These are phyloP conservation scores for Antitype chi DNA, from an alignment of 2,888 invertebrate species.

Conservation along the genomic window DNA sequence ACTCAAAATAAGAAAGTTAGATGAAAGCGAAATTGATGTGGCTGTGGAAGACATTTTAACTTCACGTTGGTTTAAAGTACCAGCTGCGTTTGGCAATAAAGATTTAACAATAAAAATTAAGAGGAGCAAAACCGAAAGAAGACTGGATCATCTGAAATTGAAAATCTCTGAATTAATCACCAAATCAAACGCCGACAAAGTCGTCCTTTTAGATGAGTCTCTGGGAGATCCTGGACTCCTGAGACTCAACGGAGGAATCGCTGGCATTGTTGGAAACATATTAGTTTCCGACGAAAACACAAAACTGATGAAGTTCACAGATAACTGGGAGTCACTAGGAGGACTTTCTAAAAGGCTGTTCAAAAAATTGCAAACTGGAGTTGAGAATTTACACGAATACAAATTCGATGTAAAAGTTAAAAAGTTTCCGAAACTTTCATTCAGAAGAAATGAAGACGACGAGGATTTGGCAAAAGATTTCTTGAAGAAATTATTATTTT, in stretches of 20 bases:
- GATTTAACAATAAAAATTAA: conserved; percentile 16
- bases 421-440: conserved; percentile 34
- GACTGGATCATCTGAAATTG: conserved; percentile 32
- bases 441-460: conserved; percentile 14
- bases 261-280: conserved; percentile 48
- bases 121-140: conserved; percentile 33
- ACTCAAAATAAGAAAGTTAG: conserved; percentile 12
- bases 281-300: conserved; percentile 33
- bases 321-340: conserved; percentile 10
- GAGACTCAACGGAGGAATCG: conserved; percentile 36
- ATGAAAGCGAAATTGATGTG: conserved; percentile 5
- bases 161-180: conserved; percentile 30
- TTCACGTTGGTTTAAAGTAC: conserved; percentile 47
- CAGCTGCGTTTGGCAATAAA: conserved; percentile 52
- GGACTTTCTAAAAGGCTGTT: conserved; percentile 35
- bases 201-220: conserved; percentile 37
- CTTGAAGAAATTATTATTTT: conserved; percentile 41
- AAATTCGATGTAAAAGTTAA: conserved; percentile 24
- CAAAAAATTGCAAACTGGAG: conserved; percentile 10
- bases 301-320: conserved; percentile 36
- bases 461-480: conserved; percentile 38
- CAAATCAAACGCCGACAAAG: conserved; percentile 11
- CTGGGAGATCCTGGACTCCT: conserved; percentile 22
- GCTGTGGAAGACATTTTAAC: conserved; percentile 28
- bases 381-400: conserved; percentile 32